Base-by-base conservation (phyloP, 2,797 vertebrate genomes). In the Intellagama lesueurii region DNA sequence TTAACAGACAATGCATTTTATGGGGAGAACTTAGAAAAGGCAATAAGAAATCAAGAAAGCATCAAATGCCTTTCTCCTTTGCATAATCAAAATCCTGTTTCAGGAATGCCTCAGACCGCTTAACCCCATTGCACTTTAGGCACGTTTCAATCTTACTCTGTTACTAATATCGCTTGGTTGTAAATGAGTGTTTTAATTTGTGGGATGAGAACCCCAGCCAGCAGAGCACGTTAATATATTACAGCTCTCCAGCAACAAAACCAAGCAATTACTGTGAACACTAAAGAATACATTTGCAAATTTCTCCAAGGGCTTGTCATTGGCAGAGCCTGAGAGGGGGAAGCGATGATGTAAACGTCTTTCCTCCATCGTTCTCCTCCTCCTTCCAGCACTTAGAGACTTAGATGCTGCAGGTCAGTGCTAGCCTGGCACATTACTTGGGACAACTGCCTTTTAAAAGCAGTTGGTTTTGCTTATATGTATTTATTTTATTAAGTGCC, bases 121-220 rank as follows among this genome's bases (percentile, higher is more conserved):
- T 86, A 90, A 90, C 85, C 80, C 72, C 72, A 78, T 35, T 87
- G 47, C 89, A 82, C 89, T 87, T 83, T 82, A 77, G 85, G 79
- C 86, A 87, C 19, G 16, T 86, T 87, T 86, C 89, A 82, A 32
- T 87, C 85, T 82, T 87, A 44, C 44, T 86, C 79, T 28, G 60
- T 86, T 86, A 90, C 89, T 86, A 90, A 87, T 87, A 47, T 84
- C 44, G 64, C 72, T 83, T 60, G 60, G 73, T 86, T 90, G 84
- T 87, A 90, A 90, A 87, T 86, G 89, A 87, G 85, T 83, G 79
- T 87, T 90, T 90, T 90, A 90, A 90, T 90, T 90, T 90, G 89
- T 90, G 79, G 85, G 89, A 90, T 90, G 89, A 90, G 89, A 87
- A 90, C 89, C 85, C 72, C 56, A 90, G 85, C 80, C 79, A 90